These are phyloP conservation scores for Netelia virgata DNA, from an alignment of 2,888 invertebrate genomes.

Conservation along the genomic window DNA sequence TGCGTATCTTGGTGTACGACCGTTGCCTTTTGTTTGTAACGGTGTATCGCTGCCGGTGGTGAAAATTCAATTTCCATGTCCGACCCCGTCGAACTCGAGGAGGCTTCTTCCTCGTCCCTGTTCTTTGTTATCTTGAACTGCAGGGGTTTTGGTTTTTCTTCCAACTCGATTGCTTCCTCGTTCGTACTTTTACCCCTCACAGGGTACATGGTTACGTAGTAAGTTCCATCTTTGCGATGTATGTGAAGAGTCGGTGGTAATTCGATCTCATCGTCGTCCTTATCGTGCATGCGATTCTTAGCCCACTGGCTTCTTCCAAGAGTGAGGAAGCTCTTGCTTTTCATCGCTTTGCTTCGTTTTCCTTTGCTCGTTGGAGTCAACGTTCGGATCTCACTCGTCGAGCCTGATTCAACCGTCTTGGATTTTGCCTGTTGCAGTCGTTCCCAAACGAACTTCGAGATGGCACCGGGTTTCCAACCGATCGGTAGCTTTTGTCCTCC, in stretches of 20 bases:
- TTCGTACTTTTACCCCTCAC: constrained; percentile 67
- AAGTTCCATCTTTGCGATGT: constrained; percentile 77
- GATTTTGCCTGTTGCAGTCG: constrained; percentile 73
- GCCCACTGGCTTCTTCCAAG: constrained; percentile 57
- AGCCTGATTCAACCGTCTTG: constrained; percentile 58
- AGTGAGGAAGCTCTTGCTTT: constrained; percentile 68
- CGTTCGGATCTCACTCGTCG: constrained; percentile 51
- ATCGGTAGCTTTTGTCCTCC: constrained; percentile 72
- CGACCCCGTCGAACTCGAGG: constrained; percentile 72
- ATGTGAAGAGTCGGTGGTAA: constrained; percentile 76
- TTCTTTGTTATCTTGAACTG: constrained; percentile 77
- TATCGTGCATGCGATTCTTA: constrained; percentile 49
- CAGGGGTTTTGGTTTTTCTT: constrained; percentile 72
- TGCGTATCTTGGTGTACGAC: constrained; percentile 72
- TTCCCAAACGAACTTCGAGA: constrained; percentile 74
- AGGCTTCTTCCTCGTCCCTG: constrained; percentile 65
- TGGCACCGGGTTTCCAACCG: constrained; percentile 78
- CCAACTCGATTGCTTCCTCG: constrained; percentile 56
- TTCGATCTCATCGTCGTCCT: constrained; percentile 70
- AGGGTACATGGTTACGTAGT: constrained; percentile 78
- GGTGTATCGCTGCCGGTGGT: constrained; percentile 74
- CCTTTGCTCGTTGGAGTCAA: constrained; percentile 58
- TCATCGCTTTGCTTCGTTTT: constrained; percentile 61
- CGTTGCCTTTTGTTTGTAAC: constrained; percentile 65
- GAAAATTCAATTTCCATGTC: constrained; percentile 78